These are phyloP conservation scores for Neocloeon triangulifer DNA, from an alignment of 1,140 invertebrate species.

Conservation along the genomic window DNA sequence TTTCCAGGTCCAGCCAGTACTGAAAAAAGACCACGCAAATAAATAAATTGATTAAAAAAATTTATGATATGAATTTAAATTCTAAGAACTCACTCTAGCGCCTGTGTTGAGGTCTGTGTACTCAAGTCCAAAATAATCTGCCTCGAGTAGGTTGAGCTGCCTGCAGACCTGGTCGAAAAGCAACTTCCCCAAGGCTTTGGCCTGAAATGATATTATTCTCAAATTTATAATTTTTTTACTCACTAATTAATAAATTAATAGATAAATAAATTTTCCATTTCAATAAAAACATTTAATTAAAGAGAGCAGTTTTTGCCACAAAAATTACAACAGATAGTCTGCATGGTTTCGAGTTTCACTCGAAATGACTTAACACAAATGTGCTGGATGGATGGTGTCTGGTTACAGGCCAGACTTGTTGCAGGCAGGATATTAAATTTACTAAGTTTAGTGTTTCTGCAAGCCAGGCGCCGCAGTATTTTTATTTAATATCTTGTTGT, in stretches of 20 bases:
- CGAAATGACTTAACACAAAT: not conserved
- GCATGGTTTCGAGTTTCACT: too few relatives aligned
- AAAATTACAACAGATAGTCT: not conserved
- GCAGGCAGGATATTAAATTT: too few relatives aligned
- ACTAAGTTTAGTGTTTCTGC: too few relatives aligned
- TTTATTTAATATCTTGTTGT: too few relatives aligned
- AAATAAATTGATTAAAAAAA: slow-evolving; percentile 6
- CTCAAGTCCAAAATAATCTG: slow-evolving; percentile 95
- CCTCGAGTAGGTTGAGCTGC: slow-evolving; percentile 84
- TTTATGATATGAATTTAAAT: slow-evolving; percentile 1
- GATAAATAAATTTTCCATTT: not conserved
- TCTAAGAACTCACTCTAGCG: slow-evolving; percentile 59
- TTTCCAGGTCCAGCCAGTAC: slow-evolving; percentile 98
- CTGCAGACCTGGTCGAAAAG: slow-evolving; percentile 93
- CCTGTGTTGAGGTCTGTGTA: slow-evolving; percentile 61
- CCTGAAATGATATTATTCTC: slow-evolving; percentile 59
- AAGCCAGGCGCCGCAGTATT: too few relatives aligned
- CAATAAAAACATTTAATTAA: not conserved
- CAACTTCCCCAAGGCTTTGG: slow-evolving; percentile 77
- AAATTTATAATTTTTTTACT: not conserved
- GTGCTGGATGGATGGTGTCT: too few relatives aligned
- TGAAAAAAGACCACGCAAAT: slow-evolving; percentile 17
- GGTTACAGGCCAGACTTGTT: too few relatives aligned
- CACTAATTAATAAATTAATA: not conserved
- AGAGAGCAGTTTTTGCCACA: not conserved